Evolutionary conservation across 1,140 invertebrate species (phyloP).

Genomic region (Drosophila triauraria): DNA sequence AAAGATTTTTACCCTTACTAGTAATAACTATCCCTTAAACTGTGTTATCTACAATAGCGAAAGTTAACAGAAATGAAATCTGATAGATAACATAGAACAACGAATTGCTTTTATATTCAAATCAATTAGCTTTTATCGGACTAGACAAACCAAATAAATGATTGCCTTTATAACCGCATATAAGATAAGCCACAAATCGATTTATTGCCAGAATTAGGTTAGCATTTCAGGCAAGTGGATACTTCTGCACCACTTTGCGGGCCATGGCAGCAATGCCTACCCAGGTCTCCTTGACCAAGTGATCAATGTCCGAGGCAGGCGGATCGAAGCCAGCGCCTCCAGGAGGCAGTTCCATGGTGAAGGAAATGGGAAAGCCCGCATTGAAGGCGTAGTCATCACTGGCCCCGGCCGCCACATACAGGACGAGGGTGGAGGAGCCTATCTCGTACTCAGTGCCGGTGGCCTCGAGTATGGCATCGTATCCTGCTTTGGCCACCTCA

Average conservation of each 20-base stretch:
- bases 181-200: constrained; percentile 11
- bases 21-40: not conserved
- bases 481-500: constrained; percentile 83
- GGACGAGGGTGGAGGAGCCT: constrained; percentile 87
- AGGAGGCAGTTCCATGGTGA: constrained; percentile 89
- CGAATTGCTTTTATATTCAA: not conserved
- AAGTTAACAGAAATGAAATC: constrained; percentile 2
- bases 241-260: constrained; percentile 63
- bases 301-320: constrained; percentile 88
- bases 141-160: not conserved
- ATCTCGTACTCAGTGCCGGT: constrained; percentile 86
- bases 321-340: constrained; percentile 88
- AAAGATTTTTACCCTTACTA: not conserved
- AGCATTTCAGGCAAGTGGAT: constrained; percentile 45
- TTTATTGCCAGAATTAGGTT: constrained; percentile 8
- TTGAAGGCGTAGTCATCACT: constrained; percentile 89
- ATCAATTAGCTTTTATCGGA: constrained; percentile 1
- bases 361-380: constrained; percentile 88
- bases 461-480: constrained; percentile 84
- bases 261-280: constrained; percentile 87
- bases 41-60: not conserved
- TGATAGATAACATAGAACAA: not conserved
- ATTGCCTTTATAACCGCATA: not conserved
- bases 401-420: constrained; percentile 86
- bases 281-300: constrained; percentile 88